These are phyloP conservation scores for Chrosomus eos DNA, from an alignment of 2,797 vertebrate genomes.

Conservation along the genomic window DNA sequence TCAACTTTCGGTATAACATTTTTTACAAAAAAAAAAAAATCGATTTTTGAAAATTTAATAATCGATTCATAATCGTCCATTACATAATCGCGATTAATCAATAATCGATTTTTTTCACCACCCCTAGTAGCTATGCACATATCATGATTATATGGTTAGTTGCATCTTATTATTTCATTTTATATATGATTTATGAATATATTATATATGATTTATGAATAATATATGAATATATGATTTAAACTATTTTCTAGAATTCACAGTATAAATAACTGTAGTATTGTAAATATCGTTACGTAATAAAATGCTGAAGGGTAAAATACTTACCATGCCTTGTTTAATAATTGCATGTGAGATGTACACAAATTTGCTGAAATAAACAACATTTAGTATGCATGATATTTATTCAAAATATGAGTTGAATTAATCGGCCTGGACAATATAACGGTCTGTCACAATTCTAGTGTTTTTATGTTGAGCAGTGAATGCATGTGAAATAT, in stretches of 20 bases:
- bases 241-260: background rate
- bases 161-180: background rate
- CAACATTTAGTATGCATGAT: background rate
- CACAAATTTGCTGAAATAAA: constrained; percentile 16
- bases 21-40: no score
- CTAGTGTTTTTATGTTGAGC: constrained; percentile 30
- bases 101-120: no score
- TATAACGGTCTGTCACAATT: background rate
- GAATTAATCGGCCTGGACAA: background rate
- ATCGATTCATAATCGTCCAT: no score
- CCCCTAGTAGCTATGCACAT: no score
- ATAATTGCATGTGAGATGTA: background rate
- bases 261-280: background rate
- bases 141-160: background rate
- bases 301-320: background rate
- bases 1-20: no score
- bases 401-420: background rate
- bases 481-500: constrained; percentile 51
- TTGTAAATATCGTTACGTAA: background rate
- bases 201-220: background rate
- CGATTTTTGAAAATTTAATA: no score
- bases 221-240: background rate
- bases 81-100: no score
- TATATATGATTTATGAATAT: no score
- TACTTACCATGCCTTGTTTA: background rate